Base-by-base conservation (phyloP, 2,113 vertebrate genomes). In the Phylloscopus trochiloides region DNA sequence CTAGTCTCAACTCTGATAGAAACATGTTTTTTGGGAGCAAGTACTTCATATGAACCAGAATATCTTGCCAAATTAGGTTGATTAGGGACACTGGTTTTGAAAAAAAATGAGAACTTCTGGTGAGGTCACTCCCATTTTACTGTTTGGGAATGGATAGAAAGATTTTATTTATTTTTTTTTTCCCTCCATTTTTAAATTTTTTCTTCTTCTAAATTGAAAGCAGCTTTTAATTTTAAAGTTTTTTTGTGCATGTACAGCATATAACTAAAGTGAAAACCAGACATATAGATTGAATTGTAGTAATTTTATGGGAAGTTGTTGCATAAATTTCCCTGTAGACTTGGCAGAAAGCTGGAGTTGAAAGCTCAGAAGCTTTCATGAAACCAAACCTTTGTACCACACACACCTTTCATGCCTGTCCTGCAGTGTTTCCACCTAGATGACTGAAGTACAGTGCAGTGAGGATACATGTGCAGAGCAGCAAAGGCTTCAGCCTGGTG, bases 131-230 rank as follows among this genome's bases (percentile, higher is more conserved):
- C 28, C 9, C 5, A 17, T 85, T 66, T 79, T 14, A 75, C 40
- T 29, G 52, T 90, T 59, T 75, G n/a, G 50, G 32, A 55, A 72
- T 2, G 25, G 12, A 34, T 2, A 32, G 10, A 40, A 59, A 89
- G 17, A 40, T 40, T 47, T 65, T 7, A 6, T 54, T 57, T 45
- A 7, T 52, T 17, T 31, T 24, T 9, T 4, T 15, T 11, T 12
- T 1, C 1, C 4, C 4, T 38, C 3, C 1, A 4, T 4, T 17
- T n/a, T 19, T 7, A 3, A 34, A 54, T 6, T 57, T 19, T 13
- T 14, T 19, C 7, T 57, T 12, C 2, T n/a, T 28, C 48, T 71
- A 54, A 80, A 75, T 65, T 71, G 19, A 79, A 85, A 94, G 14
- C 54, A 70, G 34, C 3, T 91, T 94, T 91, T 94, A 1, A 57